Conservation (phyloP, 2,797 vertebrate genomes). For the Iguana delicatissima region DNA sequence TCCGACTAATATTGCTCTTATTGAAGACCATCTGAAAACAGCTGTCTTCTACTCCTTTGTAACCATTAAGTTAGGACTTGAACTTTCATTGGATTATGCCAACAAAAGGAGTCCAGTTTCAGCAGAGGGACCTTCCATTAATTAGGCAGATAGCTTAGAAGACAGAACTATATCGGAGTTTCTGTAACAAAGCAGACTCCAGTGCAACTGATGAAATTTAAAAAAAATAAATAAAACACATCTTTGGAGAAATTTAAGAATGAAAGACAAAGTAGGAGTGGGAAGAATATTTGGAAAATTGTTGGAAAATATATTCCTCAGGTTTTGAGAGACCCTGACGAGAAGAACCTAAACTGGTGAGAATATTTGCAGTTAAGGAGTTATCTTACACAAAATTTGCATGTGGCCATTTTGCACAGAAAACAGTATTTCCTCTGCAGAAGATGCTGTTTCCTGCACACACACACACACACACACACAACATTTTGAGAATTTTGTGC, state of each 20-base stretch:
- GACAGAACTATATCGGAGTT: constrained; percentile 29
- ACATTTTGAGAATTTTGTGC: too few relatives aligned
- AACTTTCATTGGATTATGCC: neutral
- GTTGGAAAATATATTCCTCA: too few relatives aligned
- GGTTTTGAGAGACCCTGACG: too few relatives aligned
- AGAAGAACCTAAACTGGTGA: too few relatives aligned
- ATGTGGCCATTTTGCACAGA: too few relatives aligned
- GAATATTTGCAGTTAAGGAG: too few relatives aligned
- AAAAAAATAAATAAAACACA: neutral
- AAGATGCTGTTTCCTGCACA: too few relatives aligned
- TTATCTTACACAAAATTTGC: too few relatives aligned
- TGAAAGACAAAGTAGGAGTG: neutral
- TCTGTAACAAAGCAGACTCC: neutral
- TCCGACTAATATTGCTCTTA: neutral
- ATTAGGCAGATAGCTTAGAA: neutral
- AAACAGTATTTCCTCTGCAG: too few relatives aligned
- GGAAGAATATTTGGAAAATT: too few relatives aligned
- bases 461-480: too few relatives aligned
- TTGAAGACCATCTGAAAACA: neutral
- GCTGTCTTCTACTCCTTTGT: neutral
- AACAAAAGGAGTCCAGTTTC: neutral
- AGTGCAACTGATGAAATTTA: neutral
- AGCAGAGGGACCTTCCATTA: neutral
- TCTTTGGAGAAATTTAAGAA: neutral
- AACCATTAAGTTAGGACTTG: neutral